A percentile compares a stretch with the other conserved stretches of the same genome.
Evolutionary conservation across 2,888 invertebrate species (phyloP).

Genomic region (Eilema griseolum): DNA sequence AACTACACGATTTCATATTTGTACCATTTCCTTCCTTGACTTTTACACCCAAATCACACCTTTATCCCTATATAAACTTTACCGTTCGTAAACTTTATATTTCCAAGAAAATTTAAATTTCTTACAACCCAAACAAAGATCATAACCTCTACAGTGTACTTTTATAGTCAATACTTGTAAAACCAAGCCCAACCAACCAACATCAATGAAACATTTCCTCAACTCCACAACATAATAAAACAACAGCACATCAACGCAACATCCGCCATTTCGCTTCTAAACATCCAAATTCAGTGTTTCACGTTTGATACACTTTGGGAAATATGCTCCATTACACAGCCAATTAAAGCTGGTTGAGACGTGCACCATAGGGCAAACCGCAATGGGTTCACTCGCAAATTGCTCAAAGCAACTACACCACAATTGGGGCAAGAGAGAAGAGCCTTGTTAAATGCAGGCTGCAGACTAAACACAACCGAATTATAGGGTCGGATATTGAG

Average conservation of each 20-base stretch:
- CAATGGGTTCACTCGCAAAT: slow-evolving; percentile 23
- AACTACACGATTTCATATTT: no score
- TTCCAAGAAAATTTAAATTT: not conserved
- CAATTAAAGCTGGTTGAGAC: slow-evolving; percentile 38
- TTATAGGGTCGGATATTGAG: slow-evolving; percentile 5
- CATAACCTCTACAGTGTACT: not conserved
- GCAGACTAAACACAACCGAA: slow-evolving; percentile 5
- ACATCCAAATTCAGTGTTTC: slow-evolving; percentile 13
- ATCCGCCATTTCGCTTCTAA: not conserved
- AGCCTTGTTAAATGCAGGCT: slow-evolving; percentile 18
- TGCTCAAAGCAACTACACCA: slow-evolving; percentile 25
- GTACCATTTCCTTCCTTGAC: no score
- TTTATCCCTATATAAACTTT: no score
- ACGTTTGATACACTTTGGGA: slow-evolving; percentile 36
- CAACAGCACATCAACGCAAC: not conserved
- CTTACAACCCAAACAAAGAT: not conserved
- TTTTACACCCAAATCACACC: no score
- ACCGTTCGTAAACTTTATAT: no score
- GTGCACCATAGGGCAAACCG: slow-evolving; percentile 22
- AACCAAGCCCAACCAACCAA: not conserved
- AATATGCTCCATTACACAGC: slow-evolving; percentile 40
- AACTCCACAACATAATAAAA: not conserved
- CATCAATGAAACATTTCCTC: not conserved
- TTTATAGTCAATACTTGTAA: not conserved
- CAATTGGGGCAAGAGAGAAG: slow-evolving; percentile 5